Conservation (phyloP, 2,888 invertebrate species). For the Hyles lineata region DNA sequence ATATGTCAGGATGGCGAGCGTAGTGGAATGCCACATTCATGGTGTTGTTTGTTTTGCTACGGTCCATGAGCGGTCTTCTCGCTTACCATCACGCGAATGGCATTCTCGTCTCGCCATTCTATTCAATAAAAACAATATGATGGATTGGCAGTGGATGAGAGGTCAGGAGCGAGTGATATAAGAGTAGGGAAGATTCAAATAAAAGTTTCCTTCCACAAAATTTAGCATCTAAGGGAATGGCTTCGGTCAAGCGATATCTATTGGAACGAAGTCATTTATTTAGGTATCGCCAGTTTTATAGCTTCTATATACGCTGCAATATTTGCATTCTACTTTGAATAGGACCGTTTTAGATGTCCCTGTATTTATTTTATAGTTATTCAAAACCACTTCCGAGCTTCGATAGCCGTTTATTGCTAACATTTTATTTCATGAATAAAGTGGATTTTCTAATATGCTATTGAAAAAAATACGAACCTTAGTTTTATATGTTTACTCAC, state of each 20-base stretch:
- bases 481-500: not conserved
- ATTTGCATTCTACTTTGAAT: constrained; percentile 26
- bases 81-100: too few species aligned
- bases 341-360: constrained; percentile 8
- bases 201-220: constrained; percentile 1
- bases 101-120: too few species aligned
- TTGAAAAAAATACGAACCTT: not conserved
- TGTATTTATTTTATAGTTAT: constrained; percentile 25
- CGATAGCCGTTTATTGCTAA: constrained; percentile 1
- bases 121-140: too few species aligned
- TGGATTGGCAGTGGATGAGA: not conserved
- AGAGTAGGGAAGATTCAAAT: not conserved
- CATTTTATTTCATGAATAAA: not conserved
- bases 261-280: constrained; percentile 18
- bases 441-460: not conserved
- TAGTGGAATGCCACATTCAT: too few species aligned
- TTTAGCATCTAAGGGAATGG: constrained; percentile 5
- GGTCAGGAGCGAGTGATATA: not conserved
- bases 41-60: too few species aligned
- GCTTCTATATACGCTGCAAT: constrained; percentile 8
- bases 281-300: constrained; percentile 23
- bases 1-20: too few species aligned
- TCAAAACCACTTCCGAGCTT: not conserved
- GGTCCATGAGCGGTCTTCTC: too few species aligned
- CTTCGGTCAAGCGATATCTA: constrained; percentile 26